Conservation (phyloP, 2,797 vertebrate genomes). For the Anomalospiza imberbis region DNA sequence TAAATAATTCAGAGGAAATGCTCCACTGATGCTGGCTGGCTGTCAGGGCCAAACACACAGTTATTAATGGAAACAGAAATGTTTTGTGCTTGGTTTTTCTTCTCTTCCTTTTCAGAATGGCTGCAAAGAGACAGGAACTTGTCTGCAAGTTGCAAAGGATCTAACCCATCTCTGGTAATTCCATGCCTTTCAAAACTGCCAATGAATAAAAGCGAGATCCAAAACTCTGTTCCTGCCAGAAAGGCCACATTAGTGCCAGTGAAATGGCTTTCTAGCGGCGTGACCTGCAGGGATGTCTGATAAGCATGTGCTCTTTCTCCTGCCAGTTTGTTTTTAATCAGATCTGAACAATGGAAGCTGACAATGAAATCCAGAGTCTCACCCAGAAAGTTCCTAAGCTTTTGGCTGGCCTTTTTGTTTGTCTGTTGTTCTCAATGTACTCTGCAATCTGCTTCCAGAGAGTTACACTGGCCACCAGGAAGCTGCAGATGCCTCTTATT, state of each 20-base stretch:
- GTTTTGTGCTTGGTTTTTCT: background rate
- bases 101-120: background rate
- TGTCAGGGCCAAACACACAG: background rate
- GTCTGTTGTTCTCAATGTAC: background rate
- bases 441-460: background rate
- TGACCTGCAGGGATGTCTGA: slow-evolving; percentile 11
- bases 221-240: background rate
- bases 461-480: background rate
- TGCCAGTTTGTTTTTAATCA: slow-evolving; percentile 33
- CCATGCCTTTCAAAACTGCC: background rate
- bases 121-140: background rate
- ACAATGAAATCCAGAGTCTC: slow-evolving; percentile 18
- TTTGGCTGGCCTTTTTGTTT: slow-evolving; percentile 1
- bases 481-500: background rate
- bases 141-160: background rate
- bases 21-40: background rate
- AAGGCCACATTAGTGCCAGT: background rate
- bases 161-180: background rate
- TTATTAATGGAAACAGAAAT: background rate
- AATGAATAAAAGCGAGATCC: background rate
- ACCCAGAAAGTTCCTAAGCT: slow-evolving; percentile 40
- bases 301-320: background rate
- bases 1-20: background rate
- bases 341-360: background rate
- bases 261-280: background rate